phyloP scores from a whole-genome alignment of 2,113 vertebrate species.

The Pterocles orientalis region DNA sequence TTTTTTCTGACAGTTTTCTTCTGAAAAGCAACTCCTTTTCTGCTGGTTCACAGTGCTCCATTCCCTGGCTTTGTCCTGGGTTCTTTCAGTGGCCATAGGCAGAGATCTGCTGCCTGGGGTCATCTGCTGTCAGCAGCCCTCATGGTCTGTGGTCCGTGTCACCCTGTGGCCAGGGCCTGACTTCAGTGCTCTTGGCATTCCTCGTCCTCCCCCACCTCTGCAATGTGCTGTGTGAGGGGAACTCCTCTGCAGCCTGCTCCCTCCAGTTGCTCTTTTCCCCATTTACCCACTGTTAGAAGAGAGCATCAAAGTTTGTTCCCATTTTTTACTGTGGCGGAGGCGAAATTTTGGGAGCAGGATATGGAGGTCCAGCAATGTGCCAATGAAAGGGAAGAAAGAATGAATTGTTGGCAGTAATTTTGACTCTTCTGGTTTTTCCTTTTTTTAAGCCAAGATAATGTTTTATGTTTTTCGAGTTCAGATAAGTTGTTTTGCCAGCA shows the following conservation, averaged over 20 bases:
- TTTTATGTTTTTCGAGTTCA: conserved; percentile 28
- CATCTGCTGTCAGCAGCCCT: background rate
- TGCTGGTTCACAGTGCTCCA: background rate
- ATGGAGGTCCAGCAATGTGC: background rate
- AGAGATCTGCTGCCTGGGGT: background rate
- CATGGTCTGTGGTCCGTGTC: fast-evolving
- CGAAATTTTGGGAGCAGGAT: background rate
- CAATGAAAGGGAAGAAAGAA: background rate
- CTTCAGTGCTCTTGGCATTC: background rate
- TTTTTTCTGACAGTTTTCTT: background rate
- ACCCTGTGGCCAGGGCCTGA: background rate
- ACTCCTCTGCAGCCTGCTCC: background rate
- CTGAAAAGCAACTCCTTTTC: background rate
- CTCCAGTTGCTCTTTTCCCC: fast-evolving
- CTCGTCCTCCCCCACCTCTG: background rate
- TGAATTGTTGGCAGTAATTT: conserved; percentile 15
- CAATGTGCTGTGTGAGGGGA: fast-evolving
- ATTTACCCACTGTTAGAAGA: background rate
- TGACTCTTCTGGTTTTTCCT: conserved; percentile 18
- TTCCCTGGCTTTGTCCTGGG: background rate
- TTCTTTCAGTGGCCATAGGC: background rate
- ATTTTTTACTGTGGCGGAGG: background rate
- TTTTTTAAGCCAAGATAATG: conserved; percentile 34
- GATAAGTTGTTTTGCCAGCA: conserved; percentile 33
- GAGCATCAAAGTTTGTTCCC: background rate